Base-by-base conservation (phyloP, 2,113 vertebrate genomes). In the Hiodon tergisus region DNA sequence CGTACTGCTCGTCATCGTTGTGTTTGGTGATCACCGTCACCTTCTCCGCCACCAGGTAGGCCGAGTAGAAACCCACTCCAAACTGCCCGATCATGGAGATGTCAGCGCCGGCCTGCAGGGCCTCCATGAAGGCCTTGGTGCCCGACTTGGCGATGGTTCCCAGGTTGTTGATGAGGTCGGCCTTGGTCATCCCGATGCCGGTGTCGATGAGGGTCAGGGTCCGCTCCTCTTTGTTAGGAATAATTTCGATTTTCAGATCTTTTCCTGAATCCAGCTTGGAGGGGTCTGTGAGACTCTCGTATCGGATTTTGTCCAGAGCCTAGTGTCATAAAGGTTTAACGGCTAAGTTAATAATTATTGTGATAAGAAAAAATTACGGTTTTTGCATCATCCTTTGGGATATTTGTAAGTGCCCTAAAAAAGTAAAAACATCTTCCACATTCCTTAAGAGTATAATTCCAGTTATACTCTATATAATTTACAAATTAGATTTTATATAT, bases 251-350 rank as follows among this genome's bases (percentile, higher is more conserved):
- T 77, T 94, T 93, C 83, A 94, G 84, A 17, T 93, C 93, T 57
- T 93, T 94, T 3, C 93, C 92, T 4, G 93, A 93, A 76, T 94
- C 93, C n/a, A 94, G 72, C 55, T 93, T 94, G 72, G 90, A 91
- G 6, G 93, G 92, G 11, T 93, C 93, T 0, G 92, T 93, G 81
- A 94, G 55, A 5, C 92, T 93, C 62, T 94, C 93, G 0, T 94
- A 94, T 0, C 92, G 72, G 16, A 94, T 93, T 67, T 93, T 94
- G 71, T 94, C 92, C 83, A 94, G 14, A 8, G 93, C 93, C 92
- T 93, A 0, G 0, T 53, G 52, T 5, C 57, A 47, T 2, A n/a
- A 0, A 69, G 14, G 3, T 17, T 7, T 63, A 17, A 31, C 14
- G 1, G 31, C 31, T 31, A 31, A 17, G 16, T 31, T 5, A 31